Percentiles rank a stretch among this genome's conserved stretches.
phyloP scores from a whole-genome alignment of 2,797 vertebrate genomes.

The Chaetophractus vellerosus region DNA sequence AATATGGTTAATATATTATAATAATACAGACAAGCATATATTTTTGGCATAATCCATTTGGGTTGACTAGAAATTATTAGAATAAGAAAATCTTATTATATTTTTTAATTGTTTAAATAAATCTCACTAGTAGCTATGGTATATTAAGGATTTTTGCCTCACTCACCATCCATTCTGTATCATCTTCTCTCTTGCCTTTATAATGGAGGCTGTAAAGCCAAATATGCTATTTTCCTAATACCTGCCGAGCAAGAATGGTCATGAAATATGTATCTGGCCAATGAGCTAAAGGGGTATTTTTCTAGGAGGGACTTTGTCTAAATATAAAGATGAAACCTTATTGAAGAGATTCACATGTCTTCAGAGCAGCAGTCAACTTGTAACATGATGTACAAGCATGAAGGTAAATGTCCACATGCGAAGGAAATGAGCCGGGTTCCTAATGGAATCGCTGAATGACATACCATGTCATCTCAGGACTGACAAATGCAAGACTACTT shows the following conservation, averaged over 20 bases:
- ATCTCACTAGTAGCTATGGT: neutral
- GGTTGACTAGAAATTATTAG: constrained; percentile 64
- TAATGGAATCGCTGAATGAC: neutral
- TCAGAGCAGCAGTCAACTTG: neutral
- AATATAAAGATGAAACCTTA: neutral
- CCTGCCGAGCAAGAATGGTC: neutral
- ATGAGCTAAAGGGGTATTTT: neutral
- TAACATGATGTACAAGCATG: neutral
- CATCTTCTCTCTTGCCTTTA: neutral
- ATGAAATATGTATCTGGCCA: neutral
- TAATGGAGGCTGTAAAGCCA: constrained; percentile 17
- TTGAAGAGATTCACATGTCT: neutral
- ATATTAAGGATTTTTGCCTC: constrained; percentile 4
- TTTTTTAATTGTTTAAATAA: constrained; percentile 42
- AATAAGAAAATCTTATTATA: neutral
- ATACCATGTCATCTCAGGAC: neutral
- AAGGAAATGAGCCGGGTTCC: neutral
- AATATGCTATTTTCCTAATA: neutral
- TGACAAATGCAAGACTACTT: neutral
- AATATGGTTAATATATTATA: constrained; percentile 74
- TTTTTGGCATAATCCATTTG: constrained; percentile 66
- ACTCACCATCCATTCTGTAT: neutral
- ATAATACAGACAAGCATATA: constrained; percentile 45
- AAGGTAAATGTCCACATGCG: neutral
- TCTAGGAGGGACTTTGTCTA: neutral